phyloP scores from a whole-genome alignment of 2,888 invertebrate species.

The Lithophane socia region DNA sequence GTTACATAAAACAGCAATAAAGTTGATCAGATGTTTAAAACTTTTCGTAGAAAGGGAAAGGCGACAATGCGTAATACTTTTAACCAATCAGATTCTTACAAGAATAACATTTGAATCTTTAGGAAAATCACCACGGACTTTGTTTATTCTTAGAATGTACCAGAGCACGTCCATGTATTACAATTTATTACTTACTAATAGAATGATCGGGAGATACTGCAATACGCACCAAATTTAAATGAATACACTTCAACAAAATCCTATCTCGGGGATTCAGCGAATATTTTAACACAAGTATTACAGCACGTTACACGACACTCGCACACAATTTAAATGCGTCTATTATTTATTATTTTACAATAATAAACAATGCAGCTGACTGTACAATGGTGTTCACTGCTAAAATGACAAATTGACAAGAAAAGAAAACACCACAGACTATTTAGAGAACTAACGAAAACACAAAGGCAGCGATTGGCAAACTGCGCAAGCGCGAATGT shows the following conservation, averaged over 20 bases:
- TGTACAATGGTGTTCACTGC: conserved; percentile 41
- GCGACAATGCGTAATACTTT: conserved; percentile 33
- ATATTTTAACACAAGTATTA: conserved; percentile 48
- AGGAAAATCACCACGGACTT: neutral
- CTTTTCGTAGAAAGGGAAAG: conserved; percentile 57
- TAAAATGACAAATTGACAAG: conserved; percentile 51
- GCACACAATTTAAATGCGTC: conserved; percentile 54
- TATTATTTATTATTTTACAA: conserved; percentile 65
- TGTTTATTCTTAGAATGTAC: neutral
- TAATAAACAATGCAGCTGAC: conserved; percentile 66
- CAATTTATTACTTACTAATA: conserved; percentile 57
- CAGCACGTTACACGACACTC: conserved; percentile 59
- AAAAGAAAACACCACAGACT: conserved; percentile 53
- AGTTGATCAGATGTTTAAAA: conserved; percentile 38
- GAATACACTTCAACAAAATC: conserved; percentile 64
- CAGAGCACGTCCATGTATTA: neutral
- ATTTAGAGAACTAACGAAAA: too few species aligned
- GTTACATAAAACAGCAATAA: conserved; percentile 37
- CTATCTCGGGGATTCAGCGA: conserved; percentile 60
- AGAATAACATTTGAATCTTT: conserved; percentile 4
- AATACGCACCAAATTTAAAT: conserved; percentile 51
- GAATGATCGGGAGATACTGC: conserved; percentile 45
- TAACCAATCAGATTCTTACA: conserved; percentile 31
- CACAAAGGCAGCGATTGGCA: conserved; percentile 54
- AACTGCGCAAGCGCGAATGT: conserved; percentile 50